Base-by-base conservation (phyloP, 2,888 invertebrate species). In the Lasiommata megera region DNA sequence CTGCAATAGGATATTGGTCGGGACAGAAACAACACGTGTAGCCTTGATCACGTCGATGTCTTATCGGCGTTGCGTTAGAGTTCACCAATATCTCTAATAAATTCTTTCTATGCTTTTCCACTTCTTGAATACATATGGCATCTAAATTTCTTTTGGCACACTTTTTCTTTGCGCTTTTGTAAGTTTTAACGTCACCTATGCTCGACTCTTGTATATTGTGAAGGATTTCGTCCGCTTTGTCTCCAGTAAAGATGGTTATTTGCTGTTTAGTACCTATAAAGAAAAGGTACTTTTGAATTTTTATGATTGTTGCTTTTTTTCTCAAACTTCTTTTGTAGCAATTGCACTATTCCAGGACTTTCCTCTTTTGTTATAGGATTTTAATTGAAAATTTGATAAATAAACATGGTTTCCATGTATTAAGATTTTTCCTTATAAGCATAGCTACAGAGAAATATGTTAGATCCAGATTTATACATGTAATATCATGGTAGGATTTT, bases 21-120 rank as follows among this genome's bases (percentile, higher is more conserved):
- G 66, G 23, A 51, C 82, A 82, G 55, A 71, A 82, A 8, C 67
- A 68, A 47, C 81, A 82, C 0, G 64, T 41, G 55, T 75, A 82
- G 0, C 77, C 75, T 1, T 66, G 56, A 1, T 69, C 70, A 0
- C 64, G 63, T 14, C 67, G 65, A 31, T 62, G 62, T 34, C 68
- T 67, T 2, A 83, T 74, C 0, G 78, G 79, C 0, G 80, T 81
- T 1, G 80, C 80, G 46, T 80, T 83, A 0, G 82, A 73, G 29
- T 64, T 66, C 18, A 65, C 48, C 16, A 80, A 46, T 60, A 77
- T 67, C 55, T 68, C 68, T 50, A 67, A 63, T 36, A 78, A 61
- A 54, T 76, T 79, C 1, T 84, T 81, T 8, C 81, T 72, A 50
- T 86, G 88, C 67, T 82, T 77, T 31, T 82, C 81, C 2, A 84